These are phyloP conservation scores for Atlantisia rogersi DNA, from an alignment of 2,113 vertebrate species.

Conservation along the genomic window DNA sequence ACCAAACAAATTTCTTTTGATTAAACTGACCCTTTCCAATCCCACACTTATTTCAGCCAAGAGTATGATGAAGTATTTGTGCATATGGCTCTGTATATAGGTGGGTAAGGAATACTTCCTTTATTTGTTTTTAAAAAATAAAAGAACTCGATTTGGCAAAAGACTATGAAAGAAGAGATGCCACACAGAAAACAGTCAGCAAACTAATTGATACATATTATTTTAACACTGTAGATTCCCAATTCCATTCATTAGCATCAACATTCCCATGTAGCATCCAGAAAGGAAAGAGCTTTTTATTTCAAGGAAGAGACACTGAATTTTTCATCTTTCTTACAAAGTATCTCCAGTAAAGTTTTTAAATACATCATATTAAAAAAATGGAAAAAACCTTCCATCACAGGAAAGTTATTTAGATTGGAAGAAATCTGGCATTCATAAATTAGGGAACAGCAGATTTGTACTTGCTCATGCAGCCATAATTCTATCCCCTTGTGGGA, in stretches of 20 bases:
- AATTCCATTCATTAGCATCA: neutral
- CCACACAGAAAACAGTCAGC: neutral
- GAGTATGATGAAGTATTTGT: neutral
- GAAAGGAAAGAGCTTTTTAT: neutral
- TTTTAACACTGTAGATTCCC: neutral
- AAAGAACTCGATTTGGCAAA: neutral
- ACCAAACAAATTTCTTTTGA: neutral
- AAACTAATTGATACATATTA: neutral
- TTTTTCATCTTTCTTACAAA: neutral
- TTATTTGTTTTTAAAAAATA: neutral
- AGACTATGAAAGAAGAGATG: neutral
- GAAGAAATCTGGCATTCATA: neutral
- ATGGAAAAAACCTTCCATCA: fast-evolving
- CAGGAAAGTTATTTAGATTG: neutral
- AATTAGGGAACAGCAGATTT: slow-evolving; percentile 10
- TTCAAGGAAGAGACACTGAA: neutral
- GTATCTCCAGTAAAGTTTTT: neutral
- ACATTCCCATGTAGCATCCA: neutral
- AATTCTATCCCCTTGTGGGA: slow-evolving; percentile 19
- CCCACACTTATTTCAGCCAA: neutral
- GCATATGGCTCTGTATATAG: neutral
- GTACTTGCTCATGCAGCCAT: neutral
- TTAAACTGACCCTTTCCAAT: neutral
- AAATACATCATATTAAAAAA: neutral
- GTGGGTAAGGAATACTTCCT: neutral